Conservation (phyloP, 1,140 invertebrate species). For the Aricia agestis region DNA sequence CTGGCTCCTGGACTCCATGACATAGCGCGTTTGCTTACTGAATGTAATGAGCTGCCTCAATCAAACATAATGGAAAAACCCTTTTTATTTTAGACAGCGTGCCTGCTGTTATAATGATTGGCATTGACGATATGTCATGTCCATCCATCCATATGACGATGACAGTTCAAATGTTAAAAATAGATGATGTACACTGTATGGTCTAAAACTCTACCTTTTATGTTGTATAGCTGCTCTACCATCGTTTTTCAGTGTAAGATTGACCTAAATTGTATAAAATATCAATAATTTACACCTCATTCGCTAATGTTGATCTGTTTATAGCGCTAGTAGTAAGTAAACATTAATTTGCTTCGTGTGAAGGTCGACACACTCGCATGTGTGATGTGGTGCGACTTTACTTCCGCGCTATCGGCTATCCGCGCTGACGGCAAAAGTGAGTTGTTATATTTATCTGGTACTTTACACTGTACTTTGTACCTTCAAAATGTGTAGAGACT, state of each 20-base stretch:
- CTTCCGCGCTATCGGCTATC: neutral
- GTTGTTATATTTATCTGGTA: neutral
- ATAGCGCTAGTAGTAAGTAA: neutral
- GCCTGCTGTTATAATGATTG: too few relatives aligned
- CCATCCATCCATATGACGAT: too few relatives aligned
- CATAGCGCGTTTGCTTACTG: too few relatives aligned
- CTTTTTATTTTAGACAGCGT: too few relatives aligned
- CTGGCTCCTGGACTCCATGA: too few relatives aligned
- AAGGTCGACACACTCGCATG: conserved; percentile 11
- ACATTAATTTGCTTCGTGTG: neutral
- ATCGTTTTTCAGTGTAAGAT: neutral
- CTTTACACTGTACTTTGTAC: neutral
- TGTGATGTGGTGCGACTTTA: neutral
- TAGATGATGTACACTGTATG: too few relatives aligned
- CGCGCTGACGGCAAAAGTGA: neutral
- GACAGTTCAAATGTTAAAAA: too few relatives aligned
- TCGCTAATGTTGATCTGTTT: neutral
- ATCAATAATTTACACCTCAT: neutral
- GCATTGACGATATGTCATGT: too few relatives aligned
- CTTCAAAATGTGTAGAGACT: neutral
- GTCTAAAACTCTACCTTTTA: too few relatives aligned
- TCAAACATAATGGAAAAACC: too few relatives aligned
- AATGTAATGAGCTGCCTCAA: too few relatives aligned
- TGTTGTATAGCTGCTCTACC: too few relatives aligned
- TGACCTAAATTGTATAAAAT: neutral